A percentile compares a stretch with the other conserved stretches of the same genome.
Conservation (phyloP, 2,888 invertebrate genomes). For the Epinotia nisella region DNA sequence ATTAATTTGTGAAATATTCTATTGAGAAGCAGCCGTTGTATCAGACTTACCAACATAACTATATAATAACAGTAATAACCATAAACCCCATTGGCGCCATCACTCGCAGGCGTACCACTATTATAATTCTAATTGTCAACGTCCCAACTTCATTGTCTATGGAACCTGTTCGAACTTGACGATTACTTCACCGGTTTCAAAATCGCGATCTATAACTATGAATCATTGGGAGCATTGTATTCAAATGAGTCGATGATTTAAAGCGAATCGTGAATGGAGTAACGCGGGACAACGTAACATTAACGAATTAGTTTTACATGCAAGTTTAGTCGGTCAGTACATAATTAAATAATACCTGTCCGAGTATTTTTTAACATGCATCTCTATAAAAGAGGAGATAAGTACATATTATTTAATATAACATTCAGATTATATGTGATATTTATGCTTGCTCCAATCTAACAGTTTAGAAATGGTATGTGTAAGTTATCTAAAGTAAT, state of each 20-base stretch:
- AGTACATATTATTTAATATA: background rate
- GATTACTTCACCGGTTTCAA: conserved; percentile 55
- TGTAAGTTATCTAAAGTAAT: no score
- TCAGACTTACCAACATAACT: background rate
- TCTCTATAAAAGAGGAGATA: no score
- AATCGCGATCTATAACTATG: conserved; percentile 59
- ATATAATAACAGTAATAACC: background rate
- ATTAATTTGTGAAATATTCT: no score
- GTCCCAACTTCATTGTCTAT: conserved; percentile 23
- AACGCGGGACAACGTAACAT: conserved; percentile 29
- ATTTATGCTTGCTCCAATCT: no score
- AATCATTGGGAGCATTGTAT: conserved; percentile 67
- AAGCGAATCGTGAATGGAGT: conserved; percentile 55
- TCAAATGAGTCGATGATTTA: conserved; percentile 68
- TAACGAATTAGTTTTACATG: conserved; percentile 28
- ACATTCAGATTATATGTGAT: background rate
- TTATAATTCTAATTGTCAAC: conserved; percentile 41
- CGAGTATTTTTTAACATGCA: background rate
- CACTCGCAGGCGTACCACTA: conserved; percentile 28
- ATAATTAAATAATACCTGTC: conserved; percentile 26
- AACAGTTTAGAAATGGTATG: no score
- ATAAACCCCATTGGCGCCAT: conserved; percentile 29
- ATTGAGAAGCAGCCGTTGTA: background rate
- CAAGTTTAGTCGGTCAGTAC: background rate
- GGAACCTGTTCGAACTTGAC: conserved; percentile 41